Evolutionary conservation across 2,797 vertebrate genomes (phyloP).

Genomic region (Acipenser oxyrinchus): DNA sequence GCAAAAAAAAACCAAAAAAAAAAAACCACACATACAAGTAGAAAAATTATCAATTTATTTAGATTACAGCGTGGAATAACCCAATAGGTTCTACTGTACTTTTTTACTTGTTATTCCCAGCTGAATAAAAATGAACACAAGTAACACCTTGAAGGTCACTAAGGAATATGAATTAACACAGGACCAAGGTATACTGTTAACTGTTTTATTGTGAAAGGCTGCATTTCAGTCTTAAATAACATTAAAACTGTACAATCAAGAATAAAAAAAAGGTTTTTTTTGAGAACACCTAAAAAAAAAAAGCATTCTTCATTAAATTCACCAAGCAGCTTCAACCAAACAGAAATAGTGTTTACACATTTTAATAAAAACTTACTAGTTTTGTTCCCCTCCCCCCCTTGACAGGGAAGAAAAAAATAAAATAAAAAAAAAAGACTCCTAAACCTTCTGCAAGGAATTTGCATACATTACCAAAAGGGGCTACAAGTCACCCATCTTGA

Average conservation of each 20-base stretch:
- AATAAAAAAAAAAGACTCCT: conserved; percentile 3
- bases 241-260: conserved; percentile 27
- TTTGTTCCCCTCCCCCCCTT: conserved; percentile 14
- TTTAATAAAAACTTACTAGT: conserved; percentile 6
- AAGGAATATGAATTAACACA: not conserved
- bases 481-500: no score
- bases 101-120: no score
- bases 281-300: conserved; percentile 14
- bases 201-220: conserved; percentile 23
- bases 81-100: no score
- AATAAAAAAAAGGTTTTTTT: conserved; percentile 17
- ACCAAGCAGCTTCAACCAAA: conserved; percentile 25
- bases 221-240: conserved; percentile 17
- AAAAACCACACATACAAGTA: no score
- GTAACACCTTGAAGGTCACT: no score
- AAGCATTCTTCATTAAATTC: conserved; percentile 25
- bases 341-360: conserved; percentile 22
- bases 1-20: no score
- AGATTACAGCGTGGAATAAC: no score
- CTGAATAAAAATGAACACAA: no score
- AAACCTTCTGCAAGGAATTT: conserved; percentile 10
- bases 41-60: no score
- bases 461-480: not conserved
- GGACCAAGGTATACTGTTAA: conserved; percentile 12
- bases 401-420: conserved; percentile 10